phyloP scores from a whole-genome alignment of 2,888 invertebrate species.

The Eristalinus aeneus region DNA sequence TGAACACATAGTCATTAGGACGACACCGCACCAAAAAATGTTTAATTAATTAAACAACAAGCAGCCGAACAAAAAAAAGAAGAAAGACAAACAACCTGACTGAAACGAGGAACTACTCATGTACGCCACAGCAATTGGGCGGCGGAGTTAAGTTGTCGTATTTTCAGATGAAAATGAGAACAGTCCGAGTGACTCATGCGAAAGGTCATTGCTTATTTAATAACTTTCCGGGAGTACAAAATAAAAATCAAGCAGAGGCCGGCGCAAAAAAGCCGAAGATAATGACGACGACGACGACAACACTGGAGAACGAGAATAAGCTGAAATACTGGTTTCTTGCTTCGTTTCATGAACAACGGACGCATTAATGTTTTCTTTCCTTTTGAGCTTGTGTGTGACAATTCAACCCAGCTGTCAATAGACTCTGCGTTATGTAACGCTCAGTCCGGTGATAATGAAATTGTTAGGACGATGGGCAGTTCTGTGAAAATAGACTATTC shows the following conservation, averaged over 20 bases:
- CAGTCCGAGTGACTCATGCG: slow-evolving; percentile 30
- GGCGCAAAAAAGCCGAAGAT: neutral
- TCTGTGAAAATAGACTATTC: neutral
- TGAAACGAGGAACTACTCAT: neutral
- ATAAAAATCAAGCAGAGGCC: neutral
- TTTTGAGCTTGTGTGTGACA: slow-evolving; percentile 4
- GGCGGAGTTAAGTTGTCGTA: neutral
- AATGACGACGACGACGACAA: neutral
- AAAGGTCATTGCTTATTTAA: slow-evolving; percentile 58
- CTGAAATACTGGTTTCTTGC: neutral
- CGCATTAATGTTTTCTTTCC: neutral
- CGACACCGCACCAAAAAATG: neutral
- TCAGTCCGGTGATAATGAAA: neutral
- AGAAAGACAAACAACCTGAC: neutral
- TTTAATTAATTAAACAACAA: neutral
- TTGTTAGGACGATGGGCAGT: neutral
- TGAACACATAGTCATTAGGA: neutral
- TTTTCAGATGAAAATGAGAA: neutral
- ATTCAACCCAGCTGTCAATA: neutral
- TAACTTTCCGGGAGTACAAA: neutral
- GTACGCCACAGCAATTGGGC: too few relatives aligned
- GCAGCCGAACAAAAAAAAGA: neutral
- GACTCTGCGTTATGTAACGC: neutral
- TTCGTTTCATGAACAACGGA: slow-evolving; percentile 3
- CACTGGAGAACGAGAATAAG: neutral